Evolutionary conservation across 1,140 invertebrate genomes (phyloP), one percentile per base, ranked within the genome.

Genomic region (Muscidifurax raptorellus): DNA sequence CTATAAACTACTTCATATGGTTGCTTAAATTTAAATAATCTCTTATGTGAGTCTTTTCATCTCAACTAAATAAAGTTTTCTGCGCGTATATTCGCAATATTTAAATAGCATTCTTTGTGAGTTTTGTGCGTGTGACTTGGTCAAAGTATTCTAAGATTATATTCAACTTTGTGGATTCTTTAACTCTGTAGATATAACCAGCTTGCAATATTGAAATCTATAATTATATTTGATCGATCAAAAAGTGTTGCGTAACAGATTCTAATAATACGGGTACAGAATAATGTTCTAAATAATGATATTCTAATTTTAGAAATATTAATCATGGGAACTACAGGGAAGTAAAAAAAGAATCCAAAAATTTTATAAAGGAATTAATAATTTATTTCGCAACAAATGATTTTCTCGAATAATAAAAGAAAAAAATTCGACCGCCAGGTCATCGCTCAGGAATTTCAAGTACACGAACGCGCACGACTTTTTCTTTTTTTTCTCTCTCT

Each of bases 391-490:
- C 12, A 72, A 27, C 30, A 72, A 72, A 28, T 27, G 30, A 18
- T 72, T 40, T 75, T 75, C 72, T 40, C 36, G 13, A 2, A 44
- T 13, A 32, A 36, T 47, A 52, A 25, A 83, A 59, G 1, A 71
- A 67, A 4, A 71, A 40, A 72, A 83, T 6, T n/a, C 27, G 36
- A 71, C 25, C 13, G 27, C 40, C 66, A 79, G 40, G 30, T 84
- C 44, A 84, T 64, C 64, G 28, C 25, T 84, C 0, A 36, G 30
- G 77, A 79, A 84, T 84, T 79, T 71, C 67, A 79, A 79, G 67
- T 52, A 67, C 74, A 64, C 47, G n/a, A 79, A 72, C 32, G 25
- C 10, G 27, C 52, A 18, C 36, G 6, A 52, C 36, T 83, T 52
- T 79, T 77, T 6, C 15, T 47, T 67, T 76, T 12, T 69, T 30